Percentiles rank a stretch among this genome's conserved stretches.
Evolutionary conservation across 2,888 invertebrate species (phyloP).

Genomic region (Orgyia antiqua): DNA sequence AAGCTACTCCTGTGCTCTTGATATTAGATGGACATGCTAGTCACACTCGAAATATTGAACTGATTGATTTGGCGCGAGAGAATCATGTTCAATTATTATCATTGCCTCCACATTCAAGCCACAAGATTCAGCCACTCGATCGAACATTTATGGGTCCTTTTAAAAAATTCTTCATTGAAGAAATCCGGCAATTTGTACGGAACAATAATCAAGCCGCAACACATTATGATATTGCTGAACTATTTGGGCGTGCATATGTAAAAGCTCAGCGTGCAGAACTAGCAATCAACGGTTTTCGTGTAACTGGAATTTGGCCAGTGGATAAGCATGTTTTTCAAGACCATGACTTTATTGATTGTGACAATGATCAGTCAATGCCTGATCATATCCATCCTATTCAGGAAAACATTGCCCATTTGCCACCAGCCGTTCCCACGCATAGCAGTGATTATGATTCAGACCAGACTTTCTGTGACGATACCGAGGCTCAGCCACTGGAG

Average conservation of each 20-base stretch:
- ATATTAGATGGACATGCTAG: neutral
- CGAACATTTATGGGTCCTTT: neutral
- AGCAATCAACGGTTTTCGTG: neutral
- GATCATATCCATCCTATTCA: too few relatives aligned
- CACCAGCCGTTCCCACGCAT: too few relatives aligned
- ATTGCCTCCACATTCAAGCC: neutral
- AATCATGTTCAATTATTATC: neutral
- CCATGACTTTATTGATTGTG: neutral
- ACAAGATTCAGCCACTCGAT: neutral
- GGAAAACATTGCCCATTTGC: too few relatives aligned
- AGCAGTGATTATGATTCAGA: too few relatives aligned
- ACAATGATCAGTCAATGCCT: too few relatives aligned
- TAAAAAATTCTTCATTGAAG: neutral
- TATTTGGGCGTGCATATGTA: neutral
- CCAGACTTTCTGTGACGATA: too few relatives aligned
- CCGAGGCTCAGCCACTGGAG: too few relatives aligned
- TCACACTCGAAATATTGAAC: neutral
- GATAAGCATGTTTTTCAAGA: neutral
- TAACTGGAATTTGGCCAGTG: neutral
- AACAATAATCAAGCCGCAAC: neutral
- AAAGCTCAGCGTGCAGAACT: neutral
- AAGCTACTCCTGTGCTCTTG: neutral
- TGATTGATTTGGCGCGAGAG: neutral
- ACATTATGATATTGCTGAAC: neutral
- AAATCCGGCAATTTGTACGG: neutral